Conservation (phyloP, 53 echinoderm and acorn worm species). For the Echinarachnius parma region DNA sequence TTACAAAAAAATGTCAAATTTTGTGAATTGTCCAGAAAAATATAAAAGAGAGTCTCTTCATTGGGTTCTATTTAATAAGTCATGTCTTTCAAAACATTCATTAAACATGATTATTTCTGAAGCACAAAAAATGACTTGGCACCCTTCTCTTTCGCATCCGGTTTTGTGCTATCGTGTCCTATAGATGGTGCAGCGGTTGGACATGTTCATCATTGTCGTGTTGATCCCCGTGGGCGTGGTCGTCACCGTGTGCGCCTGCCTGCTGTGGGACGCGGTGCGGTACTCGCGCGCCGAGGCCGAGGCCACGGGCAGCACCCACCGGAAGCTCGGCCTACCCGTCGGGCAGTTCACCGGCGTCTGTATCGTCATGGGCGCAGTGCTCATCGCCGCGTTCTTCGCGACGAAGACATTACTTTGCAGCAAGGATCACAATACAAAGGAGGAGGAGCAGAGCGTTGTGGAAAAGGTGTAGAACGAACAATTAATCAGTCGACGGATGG, state of each 20-base stretch:
- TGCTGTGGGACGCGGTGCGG: neutral
- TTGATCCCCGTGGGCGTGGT: slow-evolving; percentile 24
- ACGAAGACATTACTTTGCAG: neutral
- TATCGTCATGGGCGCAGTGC: neutral
- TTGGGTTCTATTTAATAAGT: too few species aligned
- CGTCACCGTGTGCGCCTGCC: slow-evolving; percentile 12
- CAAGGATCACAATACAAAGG: neutral
- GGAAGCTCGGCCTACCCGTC: neutral
- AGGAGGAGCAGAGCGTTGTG: neutral
- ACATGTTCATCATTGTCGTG: slow-evolving; percentile 15
- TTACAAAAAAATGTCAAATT: too few species aligned
- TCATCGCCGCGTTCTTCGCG: neutral
- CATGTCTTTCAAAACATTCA: too few species aligned
- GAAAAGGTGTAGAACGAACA: neutral
- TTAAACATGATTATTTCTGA: too few species aligned
- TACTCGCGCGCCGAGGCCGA: neutral
- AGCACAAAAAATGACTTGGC: too few species aligned
- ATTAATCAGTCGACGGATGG: too few species aligned
- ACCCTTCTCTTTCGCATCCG: too few species aligned
- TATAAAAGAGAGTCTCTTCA: too few species aligned
- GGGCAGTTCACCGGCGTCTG: neutral
- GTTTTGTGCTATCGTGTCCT: too few species aligned
- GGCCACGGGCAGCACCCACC: neutral
- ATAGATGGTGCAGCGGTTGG: slow-evolving; percentile 18
- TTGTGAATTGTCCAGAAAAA: too few species aligned